Evolutionary conservation across 2,797 vertebrate species (phyloP).

Genomic region (Sebastes iracundus): DNA sequence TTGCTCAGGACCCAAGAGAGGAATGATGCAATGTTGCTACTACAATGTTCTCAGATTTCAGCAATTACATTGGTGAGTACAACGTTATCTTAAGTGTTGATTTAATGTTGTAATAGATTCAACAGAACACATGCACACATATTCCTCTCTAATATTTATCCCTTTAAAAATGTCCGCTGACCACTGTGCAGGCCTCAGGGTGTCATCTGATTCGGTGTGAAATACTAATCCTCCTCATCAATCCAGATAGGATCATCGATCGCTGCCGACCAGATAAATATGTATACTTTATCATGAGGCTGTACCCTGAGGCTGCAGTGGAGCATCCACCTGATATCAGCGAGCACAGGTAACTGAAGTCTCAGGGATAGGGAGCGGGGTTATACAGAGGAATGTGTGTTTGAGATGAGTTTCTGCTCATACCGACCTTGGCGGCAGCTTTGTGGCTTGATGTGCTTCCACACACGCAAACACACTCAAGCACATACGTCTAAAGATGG

Average conservation of each 20-base stretch:
- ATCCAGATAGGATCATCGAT: constrained; percentile 61
- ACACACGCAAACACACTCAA: constrained; percentile 7
- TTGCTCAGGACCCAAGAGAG: too few species aligned
- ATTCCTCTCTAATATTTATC: not conserved
- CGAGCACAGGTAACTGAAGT: constrained; percentile 41
- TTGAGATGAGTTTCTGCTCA: constrained; percentile 26
- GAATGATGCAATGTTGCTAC: not conserved
- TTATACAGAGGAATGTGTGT: not conserved
- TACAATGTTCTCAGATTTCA: not conserved
- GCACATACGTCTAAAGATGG: not conserved
- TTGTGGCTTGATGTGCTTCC: constrained; percentile 5
- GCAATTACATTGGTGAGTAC: not conserved
- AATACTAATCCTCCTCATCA: constrained; percentile 71
- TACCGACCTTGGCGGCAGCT: constrained; percentile 40
- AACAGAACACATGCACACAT: not conserved
- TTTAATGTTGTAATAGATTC: not conserved
- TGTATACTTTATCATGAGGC: constrained; percentile 61
- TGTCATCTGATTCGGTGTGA: constrained; percentile 57
- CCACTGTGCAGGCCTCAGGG: constrained; percentile 5
- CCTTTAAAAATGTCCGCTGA: not conserved
- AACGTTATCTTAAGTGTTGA: not conserved
- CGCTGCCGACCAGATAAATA: constrained; percentile 64
- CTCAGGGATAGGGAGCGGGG: not conserved
- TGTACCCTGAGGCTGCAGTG: constrained; percentile 38
- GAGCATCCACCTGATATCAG: constrained; percentile 24